These are phyloP conservation scores for Theocolax elegans DNA, from an alignment of 1,140 invertebrate species.

Conservation along the genomic window DNA sequence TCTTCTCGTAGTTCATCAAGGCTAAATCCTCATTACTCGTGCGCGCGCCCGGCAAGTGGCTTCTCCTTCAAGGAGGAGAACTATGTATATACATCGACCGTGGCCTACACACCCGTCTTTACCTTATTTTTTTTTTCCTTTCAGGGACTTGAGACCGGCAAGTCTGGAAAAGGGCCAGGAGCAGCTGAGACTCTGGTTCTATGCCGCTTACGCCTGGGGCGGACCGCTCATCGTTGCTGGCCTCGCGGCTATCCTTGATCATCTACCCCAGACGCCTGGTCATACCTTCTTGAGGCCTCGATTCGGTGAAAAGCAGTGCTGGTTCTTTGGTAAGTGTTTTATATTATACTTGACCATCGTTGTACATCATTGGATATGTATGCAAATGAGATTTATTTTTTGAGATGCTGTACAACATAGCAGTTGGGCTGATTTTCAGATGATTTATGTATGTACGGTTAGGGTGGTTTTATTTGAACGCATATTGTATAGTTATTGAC, in stretches of 20 bases:
- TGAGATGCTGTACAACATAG: too few species aligned
- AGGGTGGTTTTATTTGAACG: too few species aligned
- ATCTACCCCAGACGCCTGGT: slow-evolving; percentile 70
- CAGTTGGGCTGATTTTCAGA: too few species aligned
- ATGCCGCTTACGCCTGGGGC: slow-evolving; percentile 85
- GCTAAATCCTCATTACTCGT: neutral
- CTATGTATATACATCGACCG: neutral
- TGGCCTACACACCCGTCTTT: neutral
- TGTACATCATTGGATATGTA: too few species aligned
- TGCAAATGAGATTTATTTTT: too few species aligned
- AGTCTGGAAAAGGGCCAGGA: slow-evolving; percentile 86
- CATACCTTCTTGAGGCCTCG: slow-evolving; percentile 75
- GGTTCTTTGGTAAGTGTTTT: slow-evolving; percentile 77
- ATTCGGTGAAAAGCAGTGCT: slow-evolving; percentile 80
- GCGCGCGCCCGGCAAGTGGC: too few species aligned
- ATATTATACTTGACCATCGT: neutral
- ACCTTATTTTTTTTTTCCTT: slow-evolving; percentile 28
- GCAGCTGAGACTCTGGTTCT: slow-evolving; percentile 77
- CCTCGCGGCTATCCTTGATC: slow-evolving; percentile 77
- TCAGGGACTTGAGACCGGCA: slow-evolving; percentile 83
- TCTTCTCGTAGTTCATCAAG: neutral
- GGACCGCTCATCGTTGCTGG: slow-evolving; percentile 79
- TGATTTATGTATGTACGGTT: too few species aligned
- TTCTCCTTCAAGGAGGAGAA: neutral
- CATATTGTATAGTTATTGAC: too few species aligned